phyloP scores from a whole-genome alignment of 2,797 vertebrate genomes.

The Coreius guichenoti region DNA sequence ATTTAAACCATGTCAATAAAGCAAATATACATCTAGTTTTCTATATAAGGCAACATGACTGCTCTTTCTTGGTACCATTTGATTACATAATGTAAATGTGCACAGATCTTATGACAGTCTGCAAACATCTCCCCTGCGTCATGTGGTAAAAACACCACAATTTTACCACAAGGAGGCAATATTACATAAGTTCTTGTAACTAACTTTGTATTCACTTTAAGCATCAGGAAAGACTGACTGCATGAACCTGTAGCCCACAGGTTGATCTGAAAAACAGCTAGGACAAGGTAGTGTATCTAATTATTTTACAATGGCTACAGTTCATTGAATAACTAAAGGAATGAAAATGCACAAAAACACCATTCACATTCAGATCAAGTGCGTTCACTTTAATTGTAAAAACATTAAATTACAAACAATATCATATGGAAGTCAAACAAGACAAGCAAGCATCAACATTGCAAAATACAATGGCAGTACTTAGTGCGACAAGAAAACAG shows the following conservation, averaged over 20 bases:
- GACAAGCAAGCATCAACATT: neutral
- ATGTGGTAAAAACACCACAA: neutral
- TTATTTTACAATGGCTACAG: neutral
- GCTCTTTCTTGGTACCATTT: neutral
- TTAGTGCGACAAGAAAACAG: neutral
- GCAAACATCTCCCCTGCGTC: neutral
- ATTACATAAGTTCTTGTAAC: constrained; percentile 15
- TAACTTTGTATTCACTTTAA: neutral
- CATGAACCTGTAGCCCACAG: neutral
- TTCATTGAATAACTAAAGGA: neutral
- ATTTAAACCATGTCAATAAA: constrained; percentile 3
- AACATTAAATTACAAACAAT: neutral
- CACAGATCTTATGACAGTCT: neutral
- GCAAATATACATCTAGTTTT: neutral
- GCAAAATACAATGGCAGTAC: neutral
- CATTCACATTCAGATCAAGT: neutral
- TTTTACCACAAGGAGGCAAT: constrained; percentile 48
- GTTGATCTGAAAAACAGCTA: neutral
- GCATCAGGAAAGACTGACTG: neutral
- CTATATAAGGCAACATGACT: neutral
- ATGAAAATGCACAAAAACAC: neutral
- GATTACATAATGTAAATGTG: neutral
- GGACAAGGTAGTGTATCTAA: neutral
- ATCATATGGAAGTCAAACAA: neutral
- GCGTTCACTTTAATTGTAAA: neutral